Conservation (phyloP, 2,888 invertebrate genomes). For the Sminthurinus aureus region DNA sequence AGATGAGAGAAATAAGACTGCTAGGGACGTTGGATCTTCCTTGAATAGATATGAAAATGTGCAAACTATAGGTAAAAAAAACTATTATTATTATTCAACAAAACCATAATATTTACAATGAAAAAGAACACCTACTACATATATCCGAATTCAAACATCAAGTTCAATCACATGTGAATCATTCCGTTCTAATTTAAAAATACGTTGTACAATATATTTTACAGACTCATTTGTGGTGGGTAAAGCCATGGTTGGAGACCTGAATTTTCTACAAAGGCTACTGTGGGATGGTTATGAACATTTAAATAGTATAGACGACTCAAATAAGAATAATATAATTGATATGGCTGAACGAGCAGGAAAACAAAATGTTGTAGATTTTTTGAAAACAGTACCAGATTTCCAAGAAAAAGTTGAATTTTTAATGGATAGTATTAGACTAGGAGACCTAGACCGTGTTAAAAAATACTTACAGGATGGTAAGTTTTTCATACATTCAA, state of each 20-base stretch:
- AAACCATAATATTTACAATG: too few relatives aligned
- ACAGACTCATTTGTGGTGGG: constrained; percentile 40
- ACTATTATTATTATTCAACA: background rate
- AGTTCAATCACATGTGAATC: background rate
- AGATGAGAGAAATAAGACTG: constrained; percentile 86
- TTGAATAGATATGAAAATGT: constrained; percentile 81
- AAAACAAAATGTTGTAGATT: constrained; percentile 72
- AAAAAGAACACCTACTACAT: too few relatives aligned
- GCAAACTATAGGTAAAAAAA: constrained; percentile 74
- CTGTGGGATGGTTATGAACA: constrained; percentile 87
- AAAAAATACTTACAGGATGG: constrained; percentile 62
- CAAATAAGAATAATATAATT: constrained; percentile 71
- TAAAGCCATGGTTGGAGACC: constrained; percentile 67
- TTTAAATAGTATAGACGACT: constrained; percentile 72
- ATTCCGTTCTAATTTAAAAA: background rate
- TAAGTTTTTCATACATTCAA: background rate
- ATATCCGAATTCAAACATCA: background rate
- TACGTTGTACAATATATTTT: background rate
- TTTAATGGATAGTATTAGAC: constrained; percentile 76
- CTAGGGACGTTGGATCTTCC: constrained; percentile 83
- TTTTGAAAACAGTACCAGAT: constrained; percentile 75
- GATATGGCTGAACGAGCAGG: constrained; percentile 75
- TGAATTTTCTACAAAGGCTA: constrained; percentile 73
- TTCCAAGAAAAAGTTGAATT: constrained; percentile 81
- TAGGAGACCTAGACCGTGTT: constrained; percentile 71